Base-by-base conservation (phyloP, 2,113 vertebrate genomes). In the Chlorodrepanis virens region DNA sequence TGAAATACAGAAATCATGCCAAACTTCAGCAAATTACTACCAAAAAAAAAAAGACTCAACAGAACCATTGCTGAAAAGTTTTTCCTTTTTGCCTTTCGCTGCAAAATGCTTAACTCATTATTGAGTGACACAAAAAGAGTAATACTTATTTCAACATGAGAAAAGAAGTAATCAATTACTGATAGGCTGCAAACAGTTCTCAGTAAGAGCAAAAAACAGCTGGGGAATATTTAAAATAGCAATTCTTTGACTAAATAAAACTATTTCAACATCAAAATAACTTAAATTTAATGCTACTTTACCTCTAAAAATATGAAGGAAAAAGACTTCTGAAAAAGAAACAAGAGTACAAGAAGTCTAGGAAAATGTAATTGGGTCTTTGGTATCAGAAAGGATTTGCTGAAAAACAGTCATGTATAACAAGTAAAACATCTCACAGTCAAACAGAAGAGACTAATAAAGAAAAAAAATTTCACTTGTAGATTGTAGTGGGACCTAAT, bases 301-400 rank as follows among this genome's bases (percentile, higher is more conserved):
- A 33, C 5, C 3, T 3, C 0, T 2, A 27, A 9, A 57, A 59
- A 49, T 37, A 40, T 4, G 2, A 31, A 47, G 8, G 9, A 61
- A 75, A 89, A 47, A 37, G 0, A 16, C 23, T 88, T 59, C 24
- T 60, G 9, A 52, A 68, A 82, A 67, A 25, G 5, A 50, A 76
- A 37, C 8, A 42, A 39, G 7, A 59, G 6, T 35, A 29, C 7
- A 60, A 69, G 21, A 49, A 25, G 8, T 12, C 20, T 27, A 50
- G 6, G 28, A 44, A 78, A 59, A 68, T 6, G 0, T 31, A 39
- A 74, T 8, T 20, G 9, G 2, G 21, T 14, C 4, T 23, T 18
- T 2, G 2, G 0, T n/a, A 31, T 44, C 31, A 56, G 23, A 80
- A 69, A 4, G 3, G 6, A 86, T 65, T 64, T 79, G 24, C 3